Evolutionary conservation across 2,888 invertebrate genomes (phyloP).

Genomic region (Chirona hameri): DNA sequence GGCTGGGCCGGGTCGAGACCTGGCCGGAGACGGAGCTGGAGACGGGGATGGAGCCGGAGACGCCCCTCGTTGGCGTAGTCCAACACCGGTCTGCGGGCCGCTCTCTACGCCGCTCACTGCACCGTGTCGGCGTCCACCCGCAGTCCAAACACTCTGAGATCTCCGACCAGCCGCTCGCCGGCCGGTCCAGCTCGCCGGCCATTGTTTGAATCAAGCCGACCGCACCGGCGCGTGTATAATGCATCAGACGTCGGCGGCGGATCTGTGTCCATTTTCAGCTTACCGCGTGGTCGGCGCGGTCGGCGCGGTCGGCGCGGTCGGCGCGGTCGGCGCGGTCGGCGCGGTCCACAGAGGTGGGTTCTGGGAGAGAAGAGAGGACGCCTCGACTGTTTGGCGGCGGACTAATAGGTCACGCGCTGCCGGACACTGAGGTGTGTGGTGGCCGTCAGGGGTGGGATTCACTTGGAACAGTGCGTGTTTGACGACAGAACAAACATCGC

Average conservation of each 20-base stretch:
- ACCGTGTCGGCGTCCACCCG: slow-evolving; percentile 10
- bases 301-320: not conserved
- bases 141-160: not conserved
- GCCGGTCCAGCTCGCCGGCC: not conserved
- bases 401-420: not conserved
- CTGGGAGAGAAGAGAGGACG: too few relatives aligned
- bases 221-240: not conserved
- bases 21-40: too few relatives aligned
- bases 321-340: not conserved
- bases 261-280: not conserved
- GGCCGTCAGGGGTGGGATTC: not conserved
- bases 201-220: not conserved
- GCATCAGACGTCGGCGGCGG: not conserved
- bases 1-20: too few relatives aligned
- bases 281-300: not conserved
- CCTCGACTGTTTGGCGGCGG: too few relatives aligned
- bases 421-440: not conserved
- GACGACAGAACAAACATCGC: too few relatives aligned
- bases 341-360: not conserved
- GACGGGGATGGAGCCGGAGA: not conserved
- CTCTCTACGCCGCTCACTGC: not conserved
- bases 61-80: not conserved
- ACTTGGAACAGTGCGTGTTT: too few relatives aligned
- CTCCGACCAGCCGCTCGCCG: not conserved
- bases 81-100: not conserved